Base-by-base conservation (phyloP, 2,113 vertebrate species). In the Tenrec ecaudatus region DNA sequence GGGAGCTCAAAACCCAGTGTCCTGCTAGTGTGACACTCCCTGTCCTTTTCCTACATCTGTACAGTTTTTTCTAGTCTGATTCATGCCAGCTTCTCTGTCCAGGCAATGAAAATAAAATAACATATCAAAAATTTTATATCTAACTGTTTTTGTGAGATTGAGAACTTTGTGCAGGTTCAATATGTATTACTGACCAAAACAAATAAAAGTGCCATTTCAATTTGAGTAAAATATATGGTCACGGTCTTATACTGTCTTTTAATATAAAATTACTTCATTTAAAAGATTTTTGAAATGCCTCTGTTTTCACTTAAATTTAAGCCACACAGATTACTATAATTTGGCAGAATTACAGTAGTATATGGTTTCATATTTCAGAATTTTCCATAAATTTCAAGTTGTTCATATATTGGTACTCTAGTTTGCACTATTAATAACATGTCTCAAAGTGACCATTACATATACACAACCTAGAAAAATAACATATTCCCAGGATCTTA, bases 1-100 rank as follows among this genome's bases (percentile, higher is more conserved):
- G 38, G 53, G 68, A 75, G 89, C 91, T 73, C 91, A 92, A 43
- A 33, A 47, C 33, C 20, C 27, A 62, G 14, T 73, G 20, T 89
- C 73, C 36, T 22, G 5, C 43, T 69, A 9, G 1, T 6, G 10
- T 62, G n/a, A 1, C 23, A 11, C 22, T 79, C 6, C 2, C 20
- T 90, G 31, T 3, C 53, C 27, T 62, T 25, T 8, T 14, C 47
- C 47, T 40, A 40, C 40, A 7, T 40, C 7, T 40, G 40, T 40
- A 53, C 47, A 10, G 10, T 53, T 36, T 33, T 62, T 38, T 27
- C 20, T 80, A 10, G 75, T 83, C 4, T 66, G 31, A 92, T 16
- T 3, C 11, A 43, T 60, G 62, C 1, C 25, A 47, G 31, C 22
- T 66, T 75, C 0, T 3, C 87, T 84, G 79, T 64, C 38, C 60